phyloP scores from a whole-genome alignment of 1,140 invertebrate genomes.

The Nomia melanderi region DNA sequence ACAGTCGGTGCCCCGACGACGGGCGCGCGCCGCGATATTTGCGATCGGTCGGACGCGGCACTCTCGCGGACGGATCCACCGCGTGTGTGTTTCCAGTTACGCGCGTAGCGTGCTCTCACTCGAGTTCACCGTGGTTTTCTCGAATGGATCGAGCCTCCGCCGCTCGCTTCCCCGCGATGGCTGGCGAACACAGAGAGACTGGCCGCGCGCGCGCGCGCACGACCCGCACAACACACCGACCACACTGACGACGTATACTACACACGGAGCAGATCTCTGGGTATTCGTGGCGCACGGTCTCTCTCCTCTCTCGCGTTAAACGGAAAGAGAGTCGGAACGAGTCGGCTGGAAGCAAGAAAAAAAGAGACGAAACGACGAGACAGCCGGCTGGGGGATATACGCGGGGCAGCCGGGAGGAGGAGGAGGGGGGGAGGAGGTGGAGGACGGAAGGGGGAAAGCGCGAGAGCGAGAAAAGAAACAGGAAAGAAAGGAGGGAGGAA shows the following conservation, averaged over 20 bases:
- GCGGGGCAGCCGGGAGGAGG: not conserved
- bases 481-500: too few relatives aligned
- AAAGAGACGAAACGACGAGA: slow-evolving; percentile 48
- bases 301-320: slow-evolving; percentile 33
- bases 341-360: slow-evolving; percentile 42
- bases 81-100: slow-evolving; percentile 4
- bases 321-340: slow-evolving; percentile 44
- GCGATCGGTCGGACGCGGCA: slow-evolving; percentile 5
- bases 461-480: slow-evolving; percentile 53
- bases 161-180: slow-evolving; percentile 43
- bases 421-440: slow-evolving; percentile 24
- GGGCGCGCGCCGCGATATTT: not conserved
- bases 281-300: slow-evolving; percentile 40
- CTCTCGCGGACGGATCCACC: slow-evolving; percentile 1
- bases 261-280: not conserved
- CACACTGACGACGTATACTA: not conserved
- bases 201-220: slow-evolving; percentile 1
- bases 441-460: slow-evolving; percentile 14
- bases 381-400: not conserved
- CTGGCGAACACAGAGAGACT: slow-evolving; percentile 23
- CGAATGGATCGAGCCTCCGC: slow-evolving; percentile 60
- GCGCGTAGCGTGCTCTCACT: slow-evolving; percentile 29
- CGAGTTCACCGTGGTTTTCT: slow-evolving; percentile 54
- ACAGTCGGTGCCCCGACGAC: not conserved
- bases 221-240: not conserved